Evolutionary conservation across 2,113 vertebrate species (phyloP).

Genomic region (Lanius collurio): DNA sequence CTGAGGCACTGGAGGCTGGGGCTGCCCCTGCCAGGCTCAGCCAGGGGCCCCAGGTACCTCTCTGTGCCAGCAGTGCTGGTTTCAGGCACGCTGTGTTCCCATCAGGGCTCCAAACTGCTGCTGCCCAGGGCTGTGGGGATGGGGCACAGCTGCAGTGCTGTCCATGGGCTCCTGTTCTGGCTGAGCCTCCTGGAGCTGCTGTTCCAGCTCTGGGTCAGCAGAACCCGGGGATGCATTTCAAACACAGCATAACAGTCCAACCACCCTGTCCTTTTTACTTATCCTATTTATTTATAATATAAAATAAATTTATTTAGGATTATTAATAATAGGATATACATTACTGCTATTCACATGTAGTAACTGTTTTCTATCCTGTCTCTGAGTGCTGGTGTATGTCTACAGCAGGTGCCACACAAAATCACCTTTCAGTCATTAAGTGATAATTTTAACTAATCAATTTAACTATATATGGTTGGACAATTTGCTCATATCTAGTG

Average conservation of each 20-base stretch:
- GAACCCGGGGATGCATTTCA: neutral
- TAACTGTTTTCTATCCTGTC: accelerated
- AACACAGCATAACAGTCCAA: neutral
- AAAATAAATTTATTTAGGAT: neutral
- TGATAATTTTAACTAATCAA: neutral
- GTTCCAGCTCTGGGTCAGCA: accelerated
- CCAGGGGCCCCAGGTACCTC: accelerated
- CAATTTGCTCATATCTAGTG: neutral
- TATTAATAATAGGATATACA: neutral
- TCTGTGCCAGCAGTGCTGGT: neutral
- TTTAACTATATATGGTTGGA: neutral
- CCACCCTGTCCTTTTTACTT: accelerated
- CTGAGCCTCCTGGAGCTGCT: neutral
- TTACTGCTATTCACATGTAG: accelerated
- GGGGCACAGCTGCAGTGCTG: accelerated
- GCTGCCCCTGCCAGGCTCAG: neutral
- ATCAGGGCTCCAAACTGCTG: neutral
- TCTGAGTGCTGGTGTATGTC: neutral
- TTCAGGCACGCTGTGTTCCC: accelerated
- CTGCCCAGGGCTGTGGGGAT: accelerated
- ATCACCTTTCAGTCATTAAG: neutral
- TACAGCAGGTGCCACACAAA: neutral
- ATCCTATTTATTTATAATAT: neutral
- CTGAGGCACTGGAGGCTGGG: neutral
- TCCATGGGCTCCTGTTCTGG: neutral